phyloP scores from a whole-genome alignment of 2,888 invertebrate species.

The Globia sparganii region DNA sequence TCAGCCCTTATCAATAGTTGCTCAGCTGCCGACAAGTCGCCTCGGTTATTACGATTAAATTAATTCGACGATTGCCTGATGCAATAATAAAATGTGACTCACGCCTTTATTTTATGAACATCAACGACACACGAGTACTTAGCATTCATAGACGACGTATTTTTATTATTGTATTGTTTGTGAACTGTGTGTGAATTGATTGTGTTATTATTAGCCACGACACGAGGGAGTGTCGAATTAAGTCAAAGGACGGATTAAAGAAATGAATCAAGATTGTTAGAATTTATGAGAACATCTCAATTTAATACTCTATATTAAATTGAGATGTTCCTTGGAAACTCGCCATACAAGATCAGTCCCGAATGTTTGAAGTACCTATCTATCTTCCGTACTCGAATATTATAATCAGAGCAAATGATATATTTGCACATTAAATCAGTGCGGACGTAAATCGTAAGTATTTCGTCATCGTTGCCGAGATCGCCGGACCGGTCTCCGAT shows the following conservation, averaged over 20 bases:
- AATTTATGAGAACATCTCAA: not conserved
- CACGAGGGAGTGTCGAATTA: constrained; percentile 18
- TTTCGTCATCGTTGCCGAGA: constrained; percentile 79
- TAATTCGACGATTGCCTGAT: constrained; percentile 77
- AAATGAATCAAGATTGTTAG: not conserved
- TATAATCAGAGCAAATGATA: constrained; percentile 64
- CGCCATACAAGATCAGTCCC: constrained; percentile 59
- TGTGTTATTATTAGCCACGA: constrained; percentile 40
- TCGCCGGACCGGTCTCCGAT: constrained; percentile 79
- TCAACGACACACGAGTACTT: constrained; percentile 59
- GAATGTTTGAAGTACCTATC: constrained; percentile 17
- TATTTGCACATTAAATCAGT: constrained; percentile 67
- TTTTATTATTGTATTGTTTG: constrained; percentile 64
- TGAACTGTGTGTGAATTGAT: constrained; percentile 46
- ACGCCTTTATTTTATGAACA: constrained; percentile 56
- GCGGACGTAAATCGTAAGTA: constrained; percentile 74
- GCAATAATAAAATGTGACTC: constrained; percentile 73
- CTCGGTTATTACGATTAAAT: constrained; percentile 76
- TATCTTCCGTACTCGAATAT: constrained; percentile 16
- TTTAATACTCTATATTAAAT: constrained; percentile 25
- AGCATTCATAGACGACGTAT: constrained; percentile 57
- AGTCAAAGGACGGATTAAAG: constrained; percentile 5
- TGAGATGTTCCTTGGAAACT: constrained; percentile 50
- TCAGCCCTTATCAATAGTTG: constrained; percentile 82
- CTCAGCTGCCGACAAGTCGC: constrained; percentile 79